Conservation (phyloP, 2,888 invertebrate species). For the Byasa hedistus region DNA sequence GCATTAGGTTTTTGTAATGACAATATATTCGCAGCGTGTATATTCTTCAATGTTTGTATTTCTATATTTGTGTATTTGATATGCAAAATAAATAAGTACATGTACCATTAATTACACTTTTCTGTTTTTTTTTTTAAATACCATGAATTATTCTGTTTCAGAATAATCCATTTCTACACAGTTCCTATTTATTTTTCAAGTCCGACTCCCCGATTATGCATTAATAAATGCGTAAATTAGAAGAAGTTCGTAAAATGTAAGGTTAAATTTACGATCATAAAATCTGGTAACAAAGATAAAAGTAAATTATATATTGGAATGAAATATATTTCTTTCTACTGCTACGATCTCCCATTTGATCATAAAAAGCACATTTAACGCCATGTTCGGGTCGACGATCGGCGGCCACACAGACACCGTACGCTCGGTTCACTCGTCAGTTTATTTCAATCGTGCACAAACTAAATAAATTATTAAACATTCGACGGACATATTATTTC, state of each 20-base stretch:
- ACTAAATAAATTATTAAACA: not conserved
- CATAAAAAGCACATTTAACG: slow-evolving; percentile 10
- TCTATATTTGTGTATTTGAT: slow-evolving; percentile 60
- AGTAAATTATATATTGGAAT: not conserved
- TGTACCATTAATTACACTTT: slow-evolving; percentile 46
- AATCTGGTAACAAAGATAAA: not conserved
- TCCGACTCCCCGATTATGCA: not conserved
- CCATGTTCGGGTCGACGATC: slow-evolving; percentile 6
- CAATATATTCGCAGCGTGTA: slow-evolving; percentile 31
- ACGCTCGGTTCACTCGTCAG: not conserved
- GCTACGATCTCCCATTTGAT: not conserved
- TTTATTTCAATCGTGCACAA: not conserved
- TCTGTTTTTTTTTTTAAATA: slow-evolving; percentile 33
- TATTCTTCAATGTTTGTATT: slow-evolving; percentile 55
- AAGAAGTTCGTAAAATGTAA: not conserved
- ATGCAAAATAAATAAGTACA: slow-evolving; percentile 61
- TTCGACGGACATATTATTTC: slow-evolving; percentile 3
- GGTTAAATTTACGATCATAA: not conserved
- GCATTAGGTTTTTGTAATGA: not conserved
- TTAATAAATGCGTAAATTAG: not conserved
- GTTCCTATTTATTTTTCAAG: not conserved
- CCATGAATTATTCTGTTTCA: no score
- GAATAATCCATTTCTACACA: not conserved
- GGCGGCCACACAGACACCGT: not conserved
- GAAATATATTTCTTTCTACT: not conserved